A percentile compares a stretch with the other conserved stretches of the same genome.
Conservation (phyloP, 2,888 invertebrate genomes). For the Cetonia aurata region DNA sequence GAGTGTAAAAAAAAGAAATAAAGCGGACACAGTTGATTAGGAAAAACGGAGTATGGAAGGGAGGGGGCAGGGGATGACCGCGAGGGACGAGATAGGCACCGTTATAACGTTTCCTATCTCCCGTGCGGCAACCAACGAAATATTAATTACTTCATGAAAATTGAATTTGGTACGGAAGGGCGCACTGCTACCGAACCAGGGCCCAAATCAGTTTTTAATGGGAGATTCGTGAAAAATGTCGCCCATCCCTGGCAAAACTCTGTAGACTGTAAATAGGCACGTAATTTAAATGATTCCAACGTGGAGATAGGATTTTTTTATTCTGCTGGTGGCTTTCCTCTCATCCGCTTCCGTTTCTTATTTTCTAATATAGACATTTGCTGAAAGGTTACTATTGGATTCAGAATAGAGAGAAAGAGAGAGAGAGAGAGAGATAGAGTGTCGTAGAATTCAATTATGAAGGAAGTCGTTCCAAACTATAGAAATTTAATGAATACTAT, state of each 20-base stretch:
- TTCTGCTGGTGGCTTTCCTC: too few relatives aligned
- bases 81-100: neutral
- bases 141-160: slow-evolving; percentile 32
- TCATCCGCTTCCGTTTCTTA: too few relatives aligned
- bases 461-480: too few relatives aligned
- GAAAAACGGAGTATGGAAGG: neutral
- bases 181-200: slow-evolving; percentile 3
- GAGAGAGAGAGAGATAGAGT: too few relatives aligned
- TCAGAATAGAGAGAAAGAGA: too few relatives aligned
- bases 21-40: slow-evolving; percentile 15
- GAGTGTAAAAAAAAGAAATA: neutral
- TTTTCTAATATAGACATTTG: too few relatives aligned
- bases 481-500: too few relatives aligned
- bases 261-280: slow-evolving; percentile 5
- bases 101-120: slow-evolving; percentile 1
- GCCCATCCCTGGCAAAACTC: neutral
- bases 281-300: slow-evolving; percentile 22
- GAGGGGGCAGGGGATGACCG: neutral
- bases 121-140: slow-evolving; percentile 5
- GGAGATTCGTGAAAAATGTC: slow-evolving; percentile 14
- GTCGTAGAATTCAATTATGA: too few relatives aligned
- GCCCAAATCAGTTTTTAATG: slow-evolving; percentile 25
- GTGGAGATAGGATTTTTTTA: neutral
- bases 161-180: slow-evolving; percentile 14
- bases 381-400: too few relatives aligned